A percentile compares a stretch with the other conserved stretches of the same genome.
Evolutionary conservation across 2,888 invertebrate species (phyloP).

Genomic region (Matsumyia berberina): DNA sequence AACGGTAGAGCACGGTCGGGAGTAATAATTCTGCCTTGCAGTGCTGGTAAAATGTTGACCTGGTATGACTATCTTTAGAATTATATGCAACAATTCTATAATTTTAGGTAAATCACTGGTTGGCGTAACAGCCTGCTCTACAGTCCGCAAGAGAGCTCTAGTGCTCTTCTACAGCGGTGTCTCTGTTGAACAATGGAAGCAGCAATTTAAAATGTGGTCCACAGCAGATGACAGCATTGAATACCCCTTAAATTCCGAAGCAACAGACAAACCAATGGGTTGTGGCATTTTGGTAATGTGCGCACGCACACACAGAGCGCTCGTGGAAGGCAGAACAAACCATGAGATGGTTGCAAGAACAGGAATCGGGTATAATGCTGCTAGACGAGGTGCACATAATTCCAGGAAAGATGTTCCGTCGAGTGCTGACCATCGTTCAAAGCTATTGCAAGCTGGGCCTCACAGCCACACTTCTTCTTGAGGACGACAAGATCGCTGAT

Average conservation of each 20-base stretch:
- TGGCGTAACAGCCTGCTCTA: constrained; percentile 99
- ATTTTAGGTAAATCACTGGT: constrained; percentile 88
- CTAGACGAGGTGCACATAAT: constrained; percentile 99
- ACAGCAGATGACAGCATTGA: constrained; percentile 99
- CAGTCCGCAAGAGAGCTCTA: constrained; percentile 98
- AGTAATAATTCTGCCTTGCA: constrained; percentile 99
- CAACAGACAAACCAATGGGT: constrained; percentile 99
- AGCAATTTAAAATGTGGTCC: constrained; percentile 99
- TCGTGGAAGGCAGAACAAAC: constrained; percentile 99
- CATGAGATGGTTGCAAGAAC: constrained; percentile 99
- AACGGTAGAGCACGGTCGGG: constrained; percentile 97
- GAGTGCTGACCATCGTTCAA: constrained; percentile 98
- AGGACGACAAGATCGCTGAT: constrained; percentile 99
- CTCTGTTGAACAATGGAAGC: constrained; percentile 99
- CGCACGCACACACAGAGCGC: constrained; percentile 98
- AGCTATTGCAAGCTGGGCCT: constrained; percentile 98
- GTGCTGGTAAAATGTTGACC: constrained; percentile 89
- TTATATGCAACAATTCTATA: not conserved
- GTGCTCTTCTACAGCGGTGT: constrained; percentile 99
- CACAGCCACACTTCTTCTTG: constrained; percentile 98
- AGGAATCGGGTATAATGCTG: constrained; percentile 99
- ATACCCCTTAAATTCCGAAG: constrained; percentile 99
- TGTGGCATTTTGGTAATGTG: constrained; percentile 96
- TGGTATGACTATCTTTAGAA: not conserved
- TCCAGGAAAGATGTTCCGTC: constrained; percentile 99